Base-by-base conservation (phyloP, 2,888 invertebrate genomes). In the Tenthredo livida region DNA sequence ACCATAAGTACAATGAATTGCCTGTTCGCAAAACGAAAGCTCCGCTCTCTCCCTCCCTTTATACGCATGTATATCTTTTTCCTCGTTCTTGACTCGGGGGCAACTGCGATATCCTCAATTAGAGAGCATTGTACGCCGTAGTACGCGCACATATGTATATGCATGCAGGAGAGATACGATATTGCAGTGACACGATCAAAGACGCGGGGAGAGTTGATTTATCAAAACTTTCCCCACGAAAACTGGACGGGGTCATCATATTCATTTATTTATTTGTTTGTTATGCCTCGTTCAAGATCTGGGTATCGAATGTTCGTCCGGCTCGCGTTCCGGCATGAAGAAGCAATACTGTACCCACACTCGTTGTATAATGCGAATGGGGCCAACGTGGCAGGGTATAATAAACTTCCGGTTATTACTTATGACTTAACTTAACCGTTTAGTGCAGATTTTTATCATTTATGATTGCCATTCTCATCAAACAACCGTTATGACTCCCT, bases 21-120 rank as follows among this genome's bases (percentile, higher is more conserved):
- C 83, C 47, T 47, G 40, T 33, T 65, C 67, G 67, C 83, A 50
- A 83, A 83, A 83, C 83, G 83, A 83, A 83, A 83, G 83, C 83
- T 83, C 83, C 33, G 67, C 5, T 73, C 15, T 61, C 80, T 80
- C 80, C 37, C 80, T 37, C 78, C 25, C 61, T 37, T 37, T 33
- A 17, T 78, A 50, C 75, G 29, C 54, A 58, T 5, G 58, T 10
- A 21, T 78, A 58, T 54, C 21, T 61, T 50, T 80, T 80, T 61
- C 61, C 61, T 80, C 40, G 5, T 80, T 61, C 80, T 77, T 61
- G 58, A 61, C 80, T 80, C 40, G 61, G 61, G 61, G 80, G 58
- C 80, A 54, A 25, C 50, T 29, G 50, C 77, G 77, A 80, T 80
- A 80, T 80, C 80, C 61, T 80, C 80, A 80, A 80, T 80, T 61